Evolutionary conservation across 1,140 invertebrate species (phyloP).

Genomic region (Chrysoperla carnea): DNA sequence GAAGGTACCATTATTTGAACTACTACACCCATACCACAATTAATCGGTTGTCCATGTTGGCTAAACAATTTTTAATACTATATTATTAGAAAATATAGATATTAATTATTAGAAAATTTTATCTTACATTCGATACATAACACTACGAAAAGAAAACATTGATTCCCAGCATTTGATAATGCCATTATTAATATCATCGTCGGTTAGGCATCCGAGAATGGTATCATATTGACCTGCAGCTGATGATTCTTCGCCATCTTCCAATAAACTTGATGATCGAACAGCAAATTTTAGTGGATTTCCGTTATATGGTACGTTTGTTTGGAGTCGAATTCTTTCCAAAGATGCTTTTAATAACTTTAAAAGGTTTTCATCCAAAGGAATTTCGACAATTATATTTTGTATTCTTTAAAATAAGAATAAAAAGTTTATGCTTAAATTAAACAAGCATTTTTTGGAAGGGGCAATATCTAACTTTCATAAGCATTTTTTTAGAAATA

Average conservation of each 20-base stretch:
- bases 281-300: constrained; percentile 21
- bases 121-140: constrained; percentile 45
- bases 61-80: constrained; percentile 16
- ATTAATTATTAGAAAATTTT: neutral
- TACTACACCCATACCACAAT: constrained; percentile 57
- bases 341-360: no score
- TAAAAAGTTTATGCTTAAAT: no score
- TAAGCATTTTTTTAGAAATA: no score
- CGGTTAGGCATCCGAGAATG: constrained; percentile 39
- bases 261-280: constrained; percentile 42
- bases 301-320: no score
- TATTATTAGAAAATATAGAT: neutral
- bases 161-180: constrained; percentile 64
- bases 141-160: constrained; percentile 52
- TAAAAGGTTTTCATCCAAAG: no score
- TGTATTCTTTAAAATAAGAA: no score
- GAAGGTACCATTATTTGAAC: constrained; percentile 59
- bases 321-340: no score
- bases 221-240: constrained; percentile 76
- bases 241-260: constrained; percentile 60
- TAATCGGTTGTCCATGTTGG: constrained; percentile 44
- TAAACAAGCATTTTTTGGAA: no score
- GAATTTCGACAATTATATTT: no score
- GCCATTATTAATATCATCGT: constrained; percentile 32
- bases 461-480: no score